Conservation (phyloP, 2,888 invertebrate genomes). For the Augiades crinisus region DNA sequence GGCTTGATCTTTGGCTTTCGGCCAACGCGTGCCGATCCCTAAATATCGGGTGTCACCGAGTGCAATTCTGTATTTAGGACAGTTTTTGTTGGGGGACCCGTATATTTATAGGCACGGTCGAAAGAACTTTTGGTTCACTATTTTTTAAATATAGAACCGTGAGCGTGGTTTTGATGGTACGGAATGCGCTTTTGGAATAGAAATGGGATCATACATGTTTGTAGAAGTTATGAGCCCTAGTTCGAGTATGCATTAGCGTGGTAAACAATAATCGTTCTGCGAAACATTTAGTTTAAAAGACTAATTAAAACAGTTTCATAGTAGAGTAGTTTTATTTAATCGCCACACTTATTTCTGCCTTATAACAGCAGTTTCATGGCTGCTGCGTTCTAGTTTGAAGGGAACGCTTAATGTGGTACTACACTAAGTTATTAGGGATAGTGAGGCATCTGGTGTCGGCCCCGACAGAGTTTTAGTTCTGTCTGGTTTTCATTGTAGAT, state of each 20-base stretch:
- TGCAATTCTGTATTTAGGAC: conserved; percentile 73
- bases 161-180: neutral
- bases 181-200: neutral
- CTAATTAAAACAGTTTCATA: too few relatives aligned
- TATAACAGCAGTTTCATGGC: too few relatives aligned
- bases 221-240: neutral
- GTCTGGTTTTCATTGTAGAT: too few relatives aligned
- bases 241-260: neutral
- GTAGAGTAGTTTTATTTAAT: too few relatives aligned
- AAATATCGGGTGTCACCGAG: conserved; percentile 62
- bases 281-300: too few relatives aligned
- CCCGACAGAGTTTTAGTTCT: too few relatives aligned
- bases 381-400: too few relatives aligned
- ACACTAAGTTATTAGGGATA: too few relatives aligned
- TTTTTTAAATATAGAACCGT: conserved; percentile 15
- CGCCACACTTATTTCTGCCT: too few relatives aligned
- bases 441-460: too few relatives aligned
- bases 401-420: too few relatives aligned
- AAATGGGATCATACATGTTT: neutral
- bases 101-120: conserved; percentile 36
- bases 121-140: conserved; percentile 27
- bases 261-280: neutral
- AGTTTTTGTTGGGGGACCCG: conserved; percentile 61
- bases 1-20: conserved; percentile 55
- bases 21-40: conserved; percentile 66